These are phyloP conservation scores for Eledona agricola DNA, from an alignment of 2,888 invertebrate genomes.

Conservation along the genomic window DNA sequence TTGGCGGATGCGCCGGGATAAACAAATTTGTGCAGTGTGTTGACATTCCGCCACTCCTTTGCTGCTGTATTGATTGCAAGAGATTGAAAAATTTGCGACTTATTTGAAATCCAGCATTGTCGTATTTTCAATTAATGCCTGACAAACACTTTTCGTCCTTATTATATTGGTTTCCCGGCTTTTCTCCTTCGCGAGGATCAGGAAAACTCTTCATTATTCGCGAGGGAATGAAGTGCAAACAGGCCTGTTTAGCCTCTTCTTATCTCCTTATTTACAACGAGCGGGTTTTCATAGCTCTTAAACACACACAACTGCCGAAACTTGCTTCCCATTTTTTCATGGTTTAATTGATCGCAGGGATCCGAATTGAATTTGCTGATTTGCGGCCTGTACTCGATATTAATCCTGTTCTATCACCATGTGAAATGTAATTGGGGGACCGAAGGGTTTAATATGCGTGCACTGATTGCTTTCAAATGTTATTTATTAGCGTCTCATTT, in stretches of 20 bases:
- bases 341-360: constrained; percentile 16
- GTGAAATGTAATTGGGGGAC: constrained; percentile 16
- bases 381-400: constrained; percentile 13
- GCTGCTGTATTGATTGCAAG: too few relatives aligned
- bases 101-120: too few relatives aligned
- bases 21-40: too few relatives aligned
- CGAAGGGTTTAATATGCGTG: constrained; percentile 12
- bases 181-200: constrained; percentile 11
- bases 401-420: constrained; percentile 8
- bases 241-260: constrained; percentile 12
- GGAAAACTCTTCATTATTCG: constrained; percentile 20
- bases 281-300: constrained; percentile 3
- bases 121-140: constrained; percentile 11
- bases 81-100: too few relatives aligned
- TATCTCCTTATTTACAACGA: constrained; percentile 15
- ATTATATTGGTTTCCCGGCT: constrained; percentile 9
- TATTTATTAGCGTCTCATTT: constrained; percentile 18
- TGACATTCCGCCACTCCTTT: too few relatives aligned
- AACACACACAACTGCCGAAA: background rate
- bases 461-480: constrained; percentile 9
- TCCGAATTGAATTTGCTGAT: constrained; percentile 9
- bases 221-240: constrained; percentile 12
- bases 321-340: too few relatives aligned
- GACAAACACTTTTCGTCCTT: constrained; percentile 1
- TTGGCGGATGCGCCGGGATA: too few relatives aligned